Evolutionary conservation across 2,797 vertebrate species (phyloP).

Genomic region (Danionella dracula): DNA sequence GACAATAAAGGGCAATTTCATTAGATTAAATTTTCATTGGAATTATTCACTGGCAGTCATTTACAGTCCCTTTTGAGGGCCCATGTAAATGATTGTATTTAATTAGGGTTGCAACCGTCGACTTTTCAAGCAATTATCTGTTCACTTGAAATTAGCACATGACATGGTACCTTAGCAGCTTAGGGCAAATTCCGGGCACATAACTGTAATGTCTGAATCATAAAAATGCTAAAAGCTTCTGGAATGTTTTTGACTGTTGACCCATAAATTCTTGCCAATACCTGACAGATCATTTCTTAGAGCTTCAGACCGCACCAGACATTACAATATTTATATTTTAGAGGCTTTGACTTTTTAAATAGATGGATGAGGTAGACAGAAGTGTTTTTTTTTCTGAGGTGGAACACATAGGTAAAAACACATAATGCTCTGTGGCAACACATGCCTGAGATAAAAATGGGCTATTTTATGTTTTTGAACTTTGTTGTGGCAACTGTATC

Average conservation of each 20-base stretch:
- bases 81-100: conserved; percentile 78
- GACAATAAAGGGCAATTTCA: conserved; percentile 84
- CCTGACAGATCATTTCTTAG: not conserved
- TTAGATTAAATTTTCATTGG: conserved; percentile 83
- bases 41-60: conserved; percentile 82
- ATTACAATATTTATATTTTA: not conserved
- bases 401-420: too few species aligned
- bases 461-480: too few species aligned
- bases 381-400: conserved; percentile 43
- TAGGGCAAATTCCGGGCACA: not conserved
- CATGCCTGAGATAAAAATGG: too few species aligned
- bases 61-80: conserved; percentile 73
- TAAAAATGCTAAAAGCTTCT: not conserved
- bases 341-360: too few species aligned
- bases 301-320: not conserved
- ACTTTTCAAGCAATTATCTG: conserved; percentile 70
- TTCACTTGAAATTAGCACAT: conserved; percentile 45
- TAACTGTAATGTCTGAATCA: conserved; percentile 3
- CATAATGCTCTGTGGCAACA: too few species aligned
- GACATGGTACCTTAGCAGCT: conserved; percentile 32
- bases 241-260: not conserved
- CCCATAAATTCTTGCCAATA: not conserved
- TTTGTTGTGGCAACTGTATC: too few species aligned
- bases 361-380: too few species aligned
- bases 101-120: conserved; percentile 78